Evolutionary conservation across 2,888 invertebrate genomes (phyloP).

Genomic region (Hypercompe scribonia): DNA sequence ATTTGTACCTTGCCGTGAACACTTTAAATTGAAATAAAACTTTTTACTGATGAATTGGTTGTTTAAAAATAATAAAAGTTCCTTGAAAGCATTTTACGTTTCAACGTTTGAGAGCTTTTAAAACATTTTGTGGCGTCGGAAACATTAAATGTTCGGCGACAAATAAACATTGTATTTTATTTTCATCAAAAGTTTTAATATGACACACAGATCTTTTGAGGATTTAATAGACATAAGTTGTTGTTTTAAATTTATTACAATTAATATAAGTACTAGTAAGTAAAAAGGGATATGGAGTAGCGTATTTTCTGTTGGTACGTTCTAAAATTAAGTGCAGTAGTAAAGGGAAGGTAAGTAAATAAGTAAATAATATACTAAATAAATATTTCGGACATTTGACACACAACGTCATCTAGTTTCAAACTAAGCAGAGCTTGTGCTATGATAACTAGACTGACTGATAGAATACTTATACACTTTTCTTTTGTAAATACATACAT

Average conservation of each 20-base stretch:
- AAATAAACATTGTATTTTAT: conserved; percentile 27
- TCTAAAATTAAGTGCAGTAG: too few relatives aligned
- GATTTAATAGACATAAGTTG: background rate
- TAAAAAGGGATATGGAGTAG: background rate
- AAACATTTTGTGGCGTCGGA: conserved; percentile 28
- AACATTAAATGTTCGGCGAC: conserved; percentile 24
- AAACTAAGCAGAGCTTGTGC: too few relatives aligned
- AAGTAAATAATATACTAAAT: too few relatives aligned
- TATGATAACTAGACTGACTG: too few relatives aligned
- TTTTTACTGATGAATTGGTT: background rate
- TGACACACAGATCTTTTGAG: background rate
- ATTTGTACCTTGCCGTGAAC: background rate
- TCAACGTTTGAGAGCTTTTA: conserved; percentile 35
- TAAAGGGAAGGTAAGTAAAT: too few relatives aligned
- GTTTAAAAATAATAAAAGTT: conserved; percentile 3
- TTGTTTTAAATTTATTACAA: background rate
- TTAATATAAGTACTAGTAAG: too few relatives aligned
- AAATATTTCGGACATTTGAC: too few relatives aligned
- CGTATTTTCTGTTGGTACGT: too few relatives aligned
- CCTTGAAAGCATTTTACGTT: conserved; percentile 28
- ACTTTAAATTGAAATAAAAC: background rate
- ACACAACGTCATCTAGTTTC: too few relatives aligned
- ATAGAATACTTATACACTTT: too few relatives aligned
- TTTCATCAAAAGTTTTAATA: background rate
- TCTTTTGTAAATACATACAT: too few relatives aligned